Conservation (phyloP, 2,797 vertebrate species). For the Chelidonichthys spinosus region DNA sequence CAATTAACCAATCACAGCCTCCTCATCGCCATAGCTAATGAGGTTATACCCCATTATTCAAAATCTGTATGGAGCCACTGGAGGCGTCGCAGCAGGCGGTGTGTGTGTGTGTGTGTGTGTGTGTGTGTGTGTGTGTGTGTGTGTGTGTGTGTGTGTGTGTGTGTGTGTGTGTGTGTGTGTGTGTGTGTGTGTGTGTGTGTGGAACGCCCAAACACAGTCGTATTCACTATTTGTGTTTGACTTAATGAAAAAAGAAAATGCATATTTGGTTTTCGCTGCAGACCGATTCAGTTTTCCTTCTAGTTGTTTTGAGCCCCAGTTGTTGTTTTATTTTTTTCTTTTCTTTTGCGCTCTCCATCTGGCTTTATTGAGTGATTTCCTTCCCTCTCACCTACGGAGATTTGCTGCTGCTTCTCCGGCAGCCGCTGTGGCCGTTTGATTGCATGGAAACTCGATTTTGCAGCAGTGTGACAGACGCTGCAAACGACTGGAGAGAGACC, state of each 20-base stretch:
- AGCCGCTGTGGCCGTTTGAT: constrained; percentile 68
- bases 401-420: constrained; percentile 42
- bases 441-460: constrained; percentile 79
- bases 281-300: constrained; percentile 60
- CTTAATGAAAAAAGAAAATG: constrained; percentile 46
- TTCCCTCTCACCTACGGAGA: constrained; percentile 65
- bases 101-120: constrained; percentile 23
- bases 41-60: constrained; percentile 58
- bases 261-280: constrained; percentile 31
- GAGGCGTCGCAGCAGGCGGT: constrained; percentile 4
- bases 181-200: constrained; percentile 24
- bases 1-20: constrained; percentile 72
- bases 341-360: constrained; percentile 56
- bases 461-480: constrained; percentile 66
- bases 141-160: constrained; percentile 15
- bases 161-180: constrained; percentile 20
- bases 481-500: constrained; percentile 56
- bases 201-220: not conserved
- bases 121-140: constrained; percentile 14
- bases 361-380: constrained; percentile 79
- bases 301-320: constrained; percentile 38
- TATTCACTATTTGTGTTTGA: constrained; percentile 60
- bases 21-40: constrained; percentile 52
- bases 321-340: constrained; percentile 4
- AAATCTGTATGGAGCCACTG: constrained; percentile 36